Base-by-base conservation (phyloP, 2,888 invertebrate genomes). In the Eupeodes latifasciatus region DNA sequence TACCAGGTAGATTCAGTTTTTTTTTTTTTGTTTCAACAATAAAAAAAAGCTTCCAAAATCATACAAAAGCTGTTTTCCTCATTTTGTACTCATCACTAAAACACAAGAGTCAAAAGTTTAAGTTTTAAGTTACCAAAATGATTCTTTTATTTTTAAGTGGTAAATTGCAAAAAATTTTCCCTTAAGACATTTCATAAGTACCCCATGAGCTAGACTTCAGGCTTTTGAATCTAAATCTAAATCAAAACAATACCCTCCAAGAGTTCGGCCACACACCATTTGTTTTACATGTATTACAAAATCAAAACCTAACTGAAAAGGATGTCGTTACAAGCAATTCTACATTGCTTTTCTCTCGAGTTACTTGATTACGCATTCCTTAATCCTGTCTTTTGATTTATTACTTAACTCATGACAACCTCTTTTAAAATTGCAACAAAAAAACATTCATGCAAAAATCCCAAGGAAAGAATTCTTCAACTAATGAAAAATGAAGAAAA, bases 321-420 rank as follows among this genome's bases (percentile, higher is more conserved):
- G 19, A 64, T 66, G 19, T 47, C 16, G 47, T 19, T 27, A 47
- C 19, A 47, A 47, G 47, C 9, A 4, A 27, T 14, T 12, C n/a
- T 34, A 34, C 16, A 57, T 57, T 74, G 49, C 14, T 61, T 16
- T 61, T 34, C 47, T n/a, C 51, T 47, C 74, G 40, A 36, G 40
- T 64, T 53, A 12, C 71, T 55, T 81, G 75, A 81, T 81, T 81
- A 75, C 49, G 74, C 79, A 66, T 78, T 78, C 64, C 59, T 11
- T 19, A 66, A 83, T 78, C 67, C 67, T 36, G 51, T 74, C 67
- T 55, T 69, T 36, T 84, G 84, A 84, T 84, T 84, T 84, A 84
- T 79, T 74, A 53, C 84, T 34, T n/a, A 14, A 19, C 74, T 51
- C 51, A 34, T 67, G 51, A 51, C 66, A 66, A 66, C 14, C 47